Percentiles rank a stretch among this genome's conserved stretches.
Conservation (phyloP, 1,140 invertebrate species). For the Brachionus calyciflorus region DNA sequence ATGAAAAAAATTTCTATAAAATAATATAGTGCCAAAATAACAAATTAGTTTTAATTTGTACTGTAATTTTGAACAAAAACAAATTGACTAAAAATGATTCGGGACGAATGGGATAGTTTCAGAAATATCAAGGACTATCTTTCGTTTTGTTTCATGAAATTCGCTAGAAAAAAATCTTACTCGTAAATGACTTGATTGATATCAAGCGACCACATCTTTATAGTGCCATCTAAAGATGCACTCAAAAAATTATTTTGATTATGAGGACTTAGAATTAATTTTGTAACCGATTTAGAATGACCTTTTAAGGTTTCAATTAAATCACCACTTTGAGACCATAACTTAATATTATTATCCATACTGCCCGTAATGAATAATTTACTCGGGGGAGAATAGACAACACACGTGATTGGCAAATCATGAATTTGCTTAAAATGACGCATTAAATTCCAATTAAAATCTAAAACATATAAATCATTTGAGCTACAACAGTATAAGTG, state of each 20-base stretch:
- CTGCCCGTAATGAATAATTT: slow-evolving; percentile 1
- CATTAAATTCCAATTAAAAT: slow-evolving; percentile 26
- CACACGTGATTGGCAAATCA: slow-evolving; percentile 4
- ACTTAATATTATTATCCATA: slow-evolving; percentile 53
- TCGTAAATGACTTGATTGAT: slow-evolving; percentile 57
- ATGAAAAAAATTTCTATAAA: too few relatives aligned
- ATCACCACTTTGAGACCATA: slow-evolving; percentile 57
- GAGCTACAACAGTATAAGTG: slow-evolving; percentile 3
- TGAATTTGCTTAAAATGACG: slow-evolving; percentile 20
- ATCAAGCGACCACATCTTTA: slow-evolving; percentile 58
- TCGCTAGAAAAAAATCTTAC: slow-evolving; percentile 51
- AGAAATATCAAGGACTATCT: too few relatives aligned
- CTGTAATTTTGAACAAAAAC: too few relatives aligned
- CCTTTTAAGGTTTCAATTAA: slow-evolving; percentile 57
- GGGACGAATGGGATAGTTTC: too few relatives aligned
- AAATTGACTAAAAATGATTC: too few relatives aligned
- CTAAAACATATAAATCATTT: slow-evolving; percentile 18
- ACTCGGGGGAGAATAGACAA: background rate
- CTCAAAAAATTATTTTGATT: slow-evolving; percentile 55
- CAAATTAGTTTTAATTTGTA: too few relatives aligned
- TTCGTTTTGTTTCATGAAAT: too few relatives aligned
- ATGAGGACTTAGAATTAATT: slow-evolving; percentile 54
- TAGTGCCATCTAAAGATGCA: slow-evolving; percentile 56
- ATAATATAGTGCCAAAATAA: too few relatives aligned
- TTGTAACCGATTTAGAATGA: slow-evolving; percentile 57